A percentile compares a stretch with the other conserved stretches of the same genome.
phyloP scores from a whole-genome alignment of 2,888 invertebrate species.

The Eretmocerus hayati region DNA sequence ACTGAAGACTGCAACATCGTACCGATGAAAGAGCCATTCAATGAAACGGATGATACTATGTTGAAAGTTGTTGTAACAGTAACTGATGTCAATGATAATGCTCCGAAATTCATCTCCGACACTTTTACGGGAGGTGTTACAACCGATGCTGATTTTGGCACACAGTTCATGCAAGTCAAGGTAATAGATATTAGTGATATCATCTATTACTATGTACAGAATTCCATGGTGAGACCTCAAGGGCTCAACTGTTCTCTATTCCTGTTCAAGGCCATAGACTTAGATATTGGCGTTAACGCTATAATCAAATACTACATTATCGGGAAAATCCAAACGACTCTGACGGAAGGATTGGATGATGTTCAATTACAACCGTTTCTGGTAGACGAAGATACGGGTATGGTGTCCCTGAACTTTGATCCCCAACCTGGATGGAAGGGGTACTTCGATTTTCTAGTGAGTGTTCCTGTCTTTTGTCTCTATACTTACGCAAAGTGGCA shows the following conservation, averaged over 20 bases:
- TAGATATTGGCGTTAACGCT: slow-evolving; percentile 70
- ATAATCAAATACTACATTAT: slow-evolving; percentile 69
- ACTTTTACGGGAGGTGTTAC: slow-evolving; percentile 92
- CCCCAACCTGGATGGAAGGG: slow-evolving; percentile 96
- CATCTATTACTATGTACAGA: too few species aligned
- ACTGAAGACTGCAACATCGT: slow-evolving; percentile 70
- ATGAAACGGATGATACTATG: slow-evolving; percentile 60
- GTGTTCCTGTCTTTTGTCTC: too few species aligned
- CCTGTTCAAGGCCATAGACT: slow-evolving; percentile 61
- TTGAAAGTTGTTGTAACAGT: slow-evolving; percentile 66
- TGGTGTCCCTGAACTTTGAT: slow-evolving; percentile 84
- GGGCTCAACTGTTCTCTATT: too few species aligned
- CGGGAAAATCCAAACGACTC: slow-evolving; percentile 73
- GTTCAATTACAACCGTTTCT: slow-evolving; percentile 75
- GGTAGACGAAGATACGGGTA: slow-evolving; percentile 73
- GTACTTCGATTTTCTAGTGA: slow-evolving; percentile 84
- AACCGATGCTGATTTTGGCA: slow-evolving; percentile 86
- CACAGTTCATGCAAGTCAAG: slow-evolving; percentile 76
- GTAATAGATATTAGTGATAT: slow-evolving; percentile 44
- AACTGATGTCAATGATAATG: slow-evolving; percentile 84
- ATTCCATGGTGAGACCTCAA: too few species aligned
- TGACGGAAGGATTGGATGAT: slow-evolving; percentile 80
- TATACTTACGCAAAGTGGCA: too few species aligned
- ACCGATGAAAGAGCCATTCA: slow-evolving; percentile 54
- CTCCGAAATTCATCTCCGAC: slow-evolving; percentile 71